phyloP scores from a whole-genome alignment of 35 echinoderm and acorn worm genomes.

The Apostichopus parvimensis region DNA sequence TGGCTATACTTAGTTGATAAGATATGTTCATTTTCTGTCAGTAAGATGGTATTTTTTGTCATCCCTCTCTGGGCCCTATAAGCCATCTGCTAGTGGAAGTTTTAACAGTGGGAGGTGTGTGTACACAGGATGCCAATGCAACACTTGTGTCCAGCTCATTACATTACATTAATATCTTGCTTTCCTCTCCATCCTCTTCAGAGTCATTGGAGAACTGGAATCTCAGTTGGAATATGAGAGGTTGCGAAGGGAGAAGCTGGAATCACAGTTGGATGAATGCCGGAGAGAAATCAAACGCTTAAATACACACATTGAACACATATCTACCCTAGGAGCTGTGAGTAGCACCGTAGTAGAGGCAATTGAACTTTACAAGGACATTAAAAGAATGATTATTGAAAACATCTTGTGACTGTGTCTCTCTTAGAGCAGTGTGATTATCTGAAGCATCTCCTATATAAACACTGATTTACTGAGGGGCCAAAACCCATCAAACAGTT shows the following conservation, averaged over 20 bases:
- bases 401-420: too few species aligned
- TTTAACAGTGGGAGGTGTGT: background rate
- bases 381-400: background rate
- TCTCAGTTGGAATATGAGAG: slow-evolving; percentile 98
- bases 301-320: slow-evolving; percentile 76
- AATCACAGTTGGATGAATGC: slow-evolving; percentile 92
- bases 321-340: slow-evolving; percentile 59
- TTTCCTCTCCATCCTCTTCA: slow-evolving; percentile 2
- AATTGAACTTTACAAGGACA: background rate
- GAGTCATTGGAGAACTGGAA: slow-evolving; percentile 86
- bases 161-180: background rate
- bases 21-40: background rate
- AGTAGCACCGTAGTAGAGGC: slow-evolving; percentile 29
- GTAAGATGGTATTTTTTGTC: background rate
- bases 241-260: slow-evolving; percentile 89
- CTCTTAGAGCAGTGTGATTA: too few species aligned
- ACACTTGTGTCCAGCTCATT: background rate
- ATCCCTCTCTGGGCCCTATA: slow-evolving; percentile 13
- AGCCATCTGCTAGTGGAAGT: background rate
- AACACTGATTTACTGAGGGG: too few species aligned
- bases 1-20: background rate
- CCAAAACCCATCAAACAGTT: too few species aligned
- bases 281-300: slow-evolving; percentile 87
- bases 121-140: background rate
- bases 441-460: too few species aligned